Evolutionary conservation across 53 echinoderm and acorn worm genomes (phyloP).

Genomic region (Glandiceps talaboti): DNA sequence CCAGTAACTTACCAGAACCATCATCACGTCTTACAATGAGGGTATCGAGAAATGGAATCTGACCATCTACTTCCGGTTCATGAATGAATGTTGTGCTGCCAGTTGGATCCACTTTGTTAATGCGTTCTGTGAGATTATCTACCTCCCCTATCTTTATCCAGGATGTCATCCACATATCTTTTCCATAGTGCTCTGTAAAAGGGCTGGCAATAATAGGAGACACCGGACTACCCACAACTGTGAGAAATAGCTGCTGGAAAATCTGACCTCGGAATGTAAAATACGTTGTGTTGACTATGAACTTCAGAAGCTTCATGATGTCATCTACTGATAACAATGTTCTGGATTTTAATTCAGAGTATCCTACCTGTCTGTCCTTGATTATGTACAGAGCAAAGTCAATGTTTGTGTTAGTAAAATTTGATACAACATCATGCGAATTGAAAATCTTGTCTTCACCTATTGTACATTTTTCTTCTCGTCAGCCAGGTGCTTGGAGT

Average conservation of each 20-base stretch:
- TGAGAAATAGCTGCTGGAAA: constrained; percentile 3
- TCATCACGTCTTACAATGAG: constrained; percentile 2
- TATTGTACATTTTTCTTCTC: neutral
- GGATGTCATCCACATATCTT: neutral
- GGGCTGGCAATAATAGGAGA: constrained; percentile 1
- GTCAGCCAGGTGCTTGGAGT: constrained; percentile 9
- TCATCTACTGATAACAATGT: constrained; percentile 2
- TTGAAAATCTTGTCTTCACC: neutral
- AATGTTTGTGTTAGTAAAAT: constrained; percentile 16
- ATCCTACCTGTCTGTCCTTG: neutral
- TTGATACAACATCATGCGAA: constrained; percentile 12
- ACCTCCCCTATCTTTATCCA: constrained; percentile 4
- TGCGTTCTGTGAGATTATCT: constrained; percentile 7
- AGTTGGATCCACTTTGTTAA: constrained; percentile 9
- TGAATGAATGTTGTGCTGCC: constrained; percentile 4
- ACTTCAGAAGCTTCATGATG: constrained; percentile 6
- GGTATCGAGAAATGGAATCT: constrained; percentile 11
- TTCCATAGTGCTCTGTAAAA: constrained; percentile 4
- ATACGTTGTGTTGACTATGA: constrained; percentile 5
- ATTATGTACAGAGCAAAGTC: neutral
- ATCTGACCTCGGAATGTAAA: constrained; percentile 7
- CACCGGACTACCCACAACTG: constrained; percentile 16
- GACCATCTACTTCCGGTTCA: constrained; percentile 4
- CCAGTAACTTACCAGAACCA: neutral
- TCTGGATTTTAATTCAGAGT: neutral